Evolutionary conservation across 2,888 invertebrate genomes (phyloP).

Genomic region (Thelaira solivaga): DNA sequence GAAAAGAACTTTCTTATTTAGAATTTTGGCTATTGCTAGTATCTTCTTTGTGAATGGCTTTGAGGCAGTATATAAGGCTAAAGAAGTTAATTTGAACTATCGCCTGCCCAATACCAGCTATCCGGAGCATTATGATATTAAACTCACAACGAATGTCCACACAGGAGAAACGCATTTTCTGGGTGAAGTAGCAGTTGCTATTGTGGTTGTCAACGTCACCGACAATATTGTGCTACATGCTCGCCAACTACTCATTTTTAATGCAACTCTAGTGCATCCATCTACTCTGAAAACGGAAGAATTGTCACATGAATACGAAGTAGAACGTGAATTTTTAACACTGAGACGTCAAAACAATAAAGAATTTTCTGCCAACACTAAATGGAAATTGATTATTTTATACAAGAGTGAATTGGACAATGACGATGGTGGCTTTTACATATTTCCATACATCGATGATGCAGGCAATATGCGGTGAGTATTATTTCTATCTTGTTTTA

Average conservation of each 20-base stretch:
- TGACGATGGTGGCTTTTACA: conserved; percentile 81
- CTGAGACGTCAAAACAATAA: conserved; percentile 51
- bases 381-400: conserved; percentile 78
- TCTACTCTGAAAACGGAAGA: conserved; percentile 30
- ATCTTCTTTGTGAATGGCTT: conserved; percentile 68
- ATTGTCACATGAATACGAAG: conserved; percentile 45
- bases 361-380: conserved; percentile 68
- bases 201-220: conserved; percentile 64
- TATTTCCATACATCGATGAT: conserved; percentile 47
- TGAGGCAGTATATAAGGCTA: too few relatives aligned
- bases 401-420: conserved; percentile 80
- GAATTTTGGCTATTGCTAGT: conserved; percentile 44
- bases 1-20: conserved; percentile 44
- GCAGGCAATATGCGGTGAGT: conserved; percentile 67
- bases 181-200: conserved; percentile 68
- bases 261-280: conserved; percentile 63
- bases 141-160: conserved; percentile 70
- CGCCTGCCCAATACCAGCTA: conserved; percentile 79
- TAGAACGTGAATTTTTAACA: conserved; percentile 69
- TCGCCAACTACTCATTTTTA: conserved; percentile 63
- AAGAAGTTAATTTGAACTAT: conserved; percentile 67
- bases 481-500: not conserved
- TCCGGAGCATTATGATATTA: conserved; percentile 79
- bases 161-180: conserved; percentile 66
- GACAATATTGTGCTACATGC: conserved; percentile 68